phyloP scores from a whole-genome alignment of 53 echinoderm and acorn worm genomes.

The Hippasteria phrygiana region DNA sequence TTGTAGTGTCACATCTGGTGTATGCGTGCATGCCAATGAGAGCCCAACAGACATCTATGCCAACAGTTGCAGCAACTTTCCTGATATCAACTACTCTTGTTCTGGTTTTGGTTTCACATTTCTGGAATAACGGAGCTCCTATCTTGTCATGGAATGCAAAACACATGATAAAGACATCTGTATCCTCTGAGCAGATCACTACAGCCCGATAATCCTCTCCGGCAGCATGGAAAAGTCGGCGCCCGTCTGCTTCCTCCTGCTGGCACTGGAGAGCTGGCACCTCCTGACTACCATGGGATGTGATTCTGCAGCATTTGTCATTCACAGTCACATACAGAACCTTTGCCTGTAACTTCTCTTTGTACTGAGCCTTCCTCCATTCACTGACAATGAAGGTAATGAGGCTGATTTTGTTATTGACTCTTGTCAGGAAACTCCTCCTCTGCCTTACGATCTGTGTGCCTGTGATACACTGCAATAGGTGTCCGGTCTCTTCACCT shows the following conservation, averaged over 20 bases:
- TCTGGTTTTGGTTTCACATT: not conserved
- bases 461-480: not conserved
- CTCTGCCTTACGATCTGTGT: not conserved
- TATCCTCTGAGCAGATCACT: conserved; percentile 29
- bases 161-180: conserved; percentile 17
- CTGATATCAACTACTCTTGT: not conserved
- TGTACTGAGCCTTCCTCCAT: conserved; percentile 12
- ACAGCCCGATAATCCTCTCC: not conserved
- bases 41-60: conserved; percentile 16
- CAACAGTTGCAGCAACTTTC: not conserved
- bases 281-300: not conserved
- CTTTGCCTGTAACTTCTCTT: not conserved
- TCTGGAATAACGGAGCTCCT: not conserved
- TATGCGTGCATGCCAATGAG: conserved; percentile 16
- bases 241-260: conserved; percentile 42
- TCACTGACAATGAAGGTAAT: conserved; percentile 41
- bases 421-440: not conserved
- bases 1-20: conserved; percentile 4
- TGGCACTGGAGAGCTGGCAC: not conserved
- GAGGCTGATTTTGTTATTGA: conserved; percentile 15
- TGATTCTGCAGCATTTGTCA: conserved; percentile 12
- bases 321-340: not conserved
- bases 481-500: not conserved
- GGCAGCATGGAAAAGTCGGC: conserved; percentile 23
- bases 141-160: not conserved